Base-by-base conservation (phyloP, 2,113 vertebrate genomes). In the Ameiurus melas region DNA sequence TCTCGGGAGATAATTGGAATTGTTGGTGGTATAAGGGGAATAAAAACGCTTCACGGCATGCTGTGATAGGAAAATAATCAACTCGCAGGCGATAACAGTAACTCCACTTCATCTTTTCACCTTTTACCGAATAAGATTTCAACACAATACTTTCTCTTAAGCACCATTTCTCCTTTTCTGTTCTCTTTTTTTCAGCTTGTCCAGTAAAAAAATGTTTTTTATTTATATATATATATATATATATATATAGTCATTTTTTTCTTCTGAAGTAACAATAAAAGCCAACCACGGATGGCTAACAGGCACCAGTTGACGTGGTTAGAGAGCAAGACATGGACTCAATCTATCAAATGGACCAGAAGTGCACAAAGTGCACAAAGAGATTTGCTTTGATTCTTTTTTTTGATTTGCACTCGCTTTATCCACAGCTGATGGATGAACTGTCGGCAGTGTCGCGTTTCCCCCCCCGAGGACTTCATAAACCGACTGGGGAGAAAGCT, bases 401-500 rank as follows among this genome's bases (percentile, higher is more conserved):
- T 66, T 47, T 36, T 47, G 39, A 4, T 4, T 7, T 47, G 43
- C 9, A 51, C 9, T 8, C 8, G 0, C 47, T 53, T 55, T 30
- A 51, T 87, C 58, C 62, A 90, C 86, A 92, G 85, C 19, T 62
- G 78, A 25, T 19, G 27, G 83, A 84, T 57, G 71, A 88, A 60
- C 83, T 64, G 58, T 64, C 22, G 70, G 58, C 66, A 71, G 22
- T 88, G 82, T 43, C 58, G 51, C 81, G 64, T 70, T 43, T 62
- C n/a, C n/a, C n/a, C 82, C 39, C 57, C 47, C 82, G 68, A 90
- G 25, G 62, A 88, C 39, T 8, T 87, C 85, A 89, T 58, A 90
- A 60, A 82, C 68, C 33, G 87, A 60, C 39, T 16, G 83, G 27
- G 80, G 85, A 87, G 91, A 91, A 88, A 89, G 91, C 91, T 85